A percentile compares a stretch with the other conserved stretches of the same genome.
These are phyloP conservation scores for Delia radicum DNA, from an alignment of 1,140 invertebrate species.

Conservation along the genomic window DNA sequence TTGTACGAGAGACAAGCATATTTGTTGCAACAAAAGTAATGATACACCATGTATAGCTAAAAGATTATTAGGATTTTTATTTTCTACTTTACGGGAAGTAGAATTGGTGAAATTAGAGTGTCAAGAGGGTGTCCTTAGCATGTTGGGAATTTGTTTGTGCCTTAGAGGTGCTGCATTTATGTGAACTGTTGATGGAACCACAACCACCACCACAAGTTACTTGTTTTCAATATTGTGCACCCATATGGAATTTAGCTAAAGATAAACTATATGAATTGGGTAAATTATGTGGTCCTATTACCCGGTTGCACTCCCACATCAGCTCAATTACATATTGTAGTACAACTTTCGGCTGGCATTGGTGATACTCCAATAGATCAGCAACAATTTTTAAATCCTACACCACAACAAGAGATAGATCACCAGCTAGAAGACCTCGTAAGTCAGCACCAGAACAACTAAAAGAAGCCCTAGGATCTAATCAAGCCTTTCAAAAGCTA, in stretches of 20 bases:
- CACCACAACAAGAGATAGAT: conserved; percentile 43
- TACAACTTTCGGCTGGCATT: conserved; percentile 87
- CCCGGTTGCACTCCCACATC: conserved; percentile 81
- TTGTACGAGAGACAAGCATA: conserved; percentile 89
- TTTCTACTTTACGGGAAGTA: conserved; percentile 50
- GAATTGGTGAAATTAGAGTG: conserved; percentile 55
- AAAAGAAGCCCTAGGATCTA: conserved; percentile 88
- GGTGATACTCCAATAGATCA: conserved; percentile 63
- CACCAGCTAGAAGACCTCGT: conserved; percentile 53
- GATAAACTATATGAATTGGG: conserved; percentile 89
- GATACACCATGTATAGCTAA: conserved; percentile 51
- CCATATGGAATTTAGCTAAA: conserved; percentile 87
- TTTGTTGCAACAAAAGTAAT: conserved; percentile 43
- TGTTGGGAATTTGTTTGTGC: conserved; percentile 94
- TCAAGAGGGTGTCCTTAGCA: conserved; percentile 78
- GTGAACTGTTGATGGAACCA: conserved; percentile 69
- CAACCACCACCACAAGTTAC: conserved; percentile 67
- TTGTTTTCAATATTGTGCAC: conserved; percentile 81
- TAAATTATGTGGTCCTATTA: conserved; percentile 86
- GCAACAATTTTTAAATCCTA: conserved; percentile 42
- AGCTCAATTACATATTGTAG: conserved; percentile 85
- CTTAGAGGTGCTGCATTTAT: conserved; percentile 82
- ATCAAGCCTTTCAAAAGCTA: conserved; percentile 84
- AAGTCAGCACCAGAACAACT: conserved; percentile 76
- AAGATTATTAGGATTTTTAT: conserved; percentile 46